Evolutionary conservation across 2,797 vertebrate species (phyloP).

Genomic region (Triplophysa bombifrons): DNA sequence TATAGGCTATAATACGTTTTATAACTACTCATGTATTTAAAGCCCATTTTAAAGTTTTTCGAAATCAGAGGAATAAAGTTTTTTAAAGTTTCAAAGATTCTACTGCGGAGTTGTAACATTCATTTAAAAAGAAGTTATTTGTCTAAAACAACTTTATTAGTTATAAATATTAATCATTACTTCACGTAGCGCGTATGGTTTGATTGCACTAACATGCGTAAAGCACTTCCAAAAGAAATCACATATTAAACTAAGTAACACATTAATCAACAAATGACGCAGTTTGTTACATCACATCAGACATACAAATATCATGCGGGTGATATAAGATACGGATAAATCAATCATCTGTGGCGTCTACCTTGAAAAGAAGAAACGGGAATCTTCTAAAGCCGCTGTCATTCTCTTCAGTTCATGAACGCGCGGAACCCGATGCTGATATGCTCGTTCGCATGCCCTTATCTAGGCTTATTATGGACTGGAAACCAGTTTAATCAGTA

Average conservation of each 20-base stretch:
- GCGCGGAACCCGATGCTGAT: constrained; percentile 63
- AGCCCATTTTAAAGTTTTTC: no score
- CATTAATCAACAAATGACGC: neutral
- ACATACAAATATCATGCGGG: neutral
- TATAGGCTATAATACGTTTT: no score
- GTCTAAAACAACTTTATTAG: neutral
- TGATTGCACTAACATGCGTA: neutral
- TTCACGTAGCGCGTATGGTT: no score
- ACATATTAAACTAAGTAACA: neutral
- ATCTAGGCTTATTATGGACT: constrained; percentile 65
- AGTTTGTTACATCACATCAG: neutral
- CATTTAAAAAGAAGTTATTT: neutral
- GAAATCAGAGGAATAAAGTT: no score
- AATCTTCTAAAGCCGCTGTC: constrained; percentile 45
- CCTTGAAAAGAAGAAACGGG: constrained; percentile 58
- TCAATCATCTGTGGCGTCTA: constrained; percentile 46
- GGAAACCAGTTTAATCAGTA: constrained; percentile 66
- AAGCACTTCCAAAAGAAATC: no score
- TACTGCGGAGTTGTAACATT: neutral
- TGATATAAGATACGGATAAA: neutral
- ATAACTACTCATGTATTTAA: no score
- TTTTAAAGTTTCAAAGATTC: no score
- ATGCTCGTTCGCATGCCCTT: constrained; percentile 70
- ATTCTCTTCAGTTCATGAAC: constrained; percentile 47
- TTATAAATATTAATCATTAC: neutral